Conservation (phyloP, 2,888 invertebrate genomes). For the Rhyacophila evoluta region DNA sequence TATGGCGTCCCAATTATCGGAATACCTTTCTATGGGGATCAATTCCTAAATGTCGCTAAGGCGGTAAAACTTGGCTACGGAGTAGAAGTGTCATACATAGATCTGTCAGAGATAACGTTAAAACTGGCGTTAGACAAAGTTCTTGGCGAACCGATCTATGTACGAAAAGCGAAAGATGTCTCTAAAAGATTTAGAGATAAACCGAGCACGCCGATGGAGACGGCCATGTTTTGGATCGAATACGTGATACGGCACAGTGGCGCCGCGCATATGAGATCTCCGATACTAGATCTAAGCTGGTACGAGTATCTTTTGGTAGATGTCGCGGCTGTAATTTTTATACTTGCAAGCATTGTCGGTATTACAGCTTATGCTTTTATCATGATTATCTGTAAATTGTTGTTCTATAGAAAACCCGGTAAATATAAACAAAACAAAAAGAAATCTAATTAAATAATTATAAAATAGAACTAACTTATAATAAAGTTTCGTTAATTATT, state of each 20-base stretch:
- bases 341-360: slow-evolving; percentile 38
- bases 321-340: slow-evolving; percentile 46
- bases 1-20: slow-evolving; percentile 60
- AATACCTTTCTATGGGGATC: slow-evolving; percentile 62
- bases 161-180: slow-evolving; percentile 47
- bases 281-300: slow-evolving; percentile 47
- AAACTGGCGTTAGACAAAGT: slow-evolving; percentile 56
- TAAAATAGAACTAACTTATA: too few relatives aligned
- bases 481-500: too few relatives aligned
- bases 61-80: slow-evolving; percentile 59
- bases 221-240: slow-evolving; percentile 54
- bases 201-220: slow-evolving; percentile 51
- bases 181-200: slow-evolving; percentile 51
- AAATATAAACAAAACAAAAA: neutral
- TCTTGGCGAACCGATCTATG: slow-evolving; percentile 58
- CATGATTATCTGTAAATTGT: slow-evolving; percentile 42
- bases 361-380: slow-evolving; percentile 39
- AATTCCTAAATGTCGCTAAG: slow-evolving; percentile 60
- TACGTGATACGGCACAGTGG: slow-evolving; percentile 52
- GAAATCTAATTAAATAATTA: neutral
- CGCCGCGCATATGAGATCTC: slow-evolving; percentile 49
- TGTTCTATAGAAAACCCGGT: slow-evolving; percentile 45
- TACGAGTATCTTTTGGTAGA: slow-evolving; percentile 51
- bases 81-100: slow-evolving; percentile 56
- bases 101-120: slow-evolving; percentile 58